A percentile compares a stretch with the other conserved stretches of the same genome.
phyloP scores from a whole-genome alignment of 2,888 invertebrate species.

The Cosmorhoe ocellata region DNA sequence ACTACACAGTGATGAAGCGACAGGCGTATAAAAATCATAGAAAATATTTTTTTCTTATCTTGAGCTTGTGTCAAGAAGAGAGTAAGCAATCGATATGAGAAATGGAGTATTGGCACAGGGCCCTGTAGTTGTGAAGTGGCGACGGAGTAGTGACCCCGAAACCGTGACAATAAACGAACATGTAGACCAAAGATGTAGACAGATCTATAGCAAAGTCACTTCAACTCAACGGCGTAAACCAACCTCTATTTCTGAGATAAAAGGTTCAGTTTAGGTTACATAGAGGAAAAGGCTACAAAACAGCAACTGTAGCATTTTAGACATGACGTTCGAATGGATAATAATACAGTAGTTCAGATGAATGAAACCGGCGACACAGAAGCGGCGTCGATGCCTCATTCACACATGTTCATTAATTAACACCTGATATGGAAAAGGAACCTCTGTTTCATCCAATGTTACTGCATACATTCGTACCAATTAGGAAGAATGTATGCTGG shows the following conservation, averaged over 20 bases:
- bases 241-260: background rate
- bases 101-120: slow-evolving; percentile 19
- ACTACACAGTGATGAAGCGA: no score
- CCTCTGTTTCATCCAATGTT: no score
- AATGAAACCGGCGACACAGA: no score
- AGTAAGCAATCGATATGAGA: slow-evolving; percentile 14
- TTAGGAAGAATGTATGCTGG: no score
- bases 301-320: slow-evolving; percentile 4
- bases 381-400: no score
- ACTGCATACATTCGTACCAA: no score
- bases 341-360: background rate
- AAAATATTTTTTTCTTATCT: no score
- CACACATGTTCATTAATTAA: no score
- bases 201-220: background rate
- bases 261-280: background rate
- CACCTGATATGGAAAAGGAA: no score
- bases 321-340: slow-evolving; percentile 3
- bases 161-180: slow-evolving; percentile 14
- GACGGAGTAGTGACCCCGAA: slow-evolving; percentile 5
- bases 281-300: background rate
- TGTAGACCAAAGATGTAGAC: background rate
- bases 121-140: background rate
- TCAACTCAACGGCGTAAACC: background rate
- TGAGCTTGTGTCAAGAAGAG: no score
- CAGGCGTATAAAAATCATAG: no score